Evolutionary conservation across 2,113 vertebrate genomes (phyloP).

Genomic region (Panthera uncia): DNA sequence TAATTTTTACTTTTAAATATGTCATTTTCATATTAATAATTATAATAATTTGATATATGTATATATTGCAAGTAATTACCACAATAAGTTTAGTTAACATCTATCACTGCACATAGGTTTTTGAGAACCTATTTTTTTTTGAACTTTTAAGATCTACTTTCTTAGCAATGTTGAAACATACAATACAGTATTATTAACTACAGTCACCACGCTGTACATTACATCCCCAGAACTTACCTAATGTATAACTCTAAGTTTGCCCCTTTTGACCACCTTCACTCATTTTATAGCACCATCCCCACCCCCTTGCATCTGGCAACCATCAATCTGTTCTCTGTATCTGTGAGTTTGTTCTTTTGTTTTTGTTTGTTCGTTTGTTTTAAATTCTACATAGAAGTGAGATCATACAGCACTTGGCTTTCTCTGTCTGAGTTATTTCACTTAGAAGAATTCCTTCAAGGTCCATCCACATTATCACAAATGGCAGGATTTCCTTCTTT

Average conservation of each 20-base stretch:
- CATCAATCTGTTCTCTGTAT: background rate
- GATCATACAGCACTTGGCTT: background rate
- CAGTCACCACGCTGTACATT: background rate
- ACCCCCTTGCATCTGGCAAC: background rate
- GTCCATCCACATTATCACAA: background rate
- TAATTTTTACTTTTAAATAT: background rate
- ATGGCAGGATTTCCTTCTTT: background rate
- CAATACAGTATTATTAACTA: background rate
- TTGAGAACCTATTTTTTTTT: background rate
- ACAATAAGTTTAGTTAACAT: background rate
- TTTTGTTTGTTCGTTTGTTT: background rate
- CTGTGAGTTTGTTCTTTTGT: background rate
- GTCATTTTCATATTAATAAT: background rate
- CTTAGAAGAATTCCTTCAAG: background rate
- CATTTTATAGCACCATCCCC: background rate
- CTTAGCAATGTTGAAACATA: background rate
- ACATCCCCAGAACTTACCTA: background rate
- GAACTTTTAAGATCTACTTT: background rate
- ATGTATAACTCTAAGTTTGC: background rate
- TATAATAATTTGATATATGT: background rate
- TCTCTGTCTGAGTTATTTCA: background rate
- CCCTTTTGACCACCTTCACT: background rate
- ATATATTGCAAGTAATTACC: background rate
- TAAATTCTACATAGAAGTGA: background rate
- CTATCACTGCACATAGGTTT: background rate